Base-by-base conservation (phyloP, 2,113 vertebrate genomes). In the Salvelinus fontinalis region DNA sequence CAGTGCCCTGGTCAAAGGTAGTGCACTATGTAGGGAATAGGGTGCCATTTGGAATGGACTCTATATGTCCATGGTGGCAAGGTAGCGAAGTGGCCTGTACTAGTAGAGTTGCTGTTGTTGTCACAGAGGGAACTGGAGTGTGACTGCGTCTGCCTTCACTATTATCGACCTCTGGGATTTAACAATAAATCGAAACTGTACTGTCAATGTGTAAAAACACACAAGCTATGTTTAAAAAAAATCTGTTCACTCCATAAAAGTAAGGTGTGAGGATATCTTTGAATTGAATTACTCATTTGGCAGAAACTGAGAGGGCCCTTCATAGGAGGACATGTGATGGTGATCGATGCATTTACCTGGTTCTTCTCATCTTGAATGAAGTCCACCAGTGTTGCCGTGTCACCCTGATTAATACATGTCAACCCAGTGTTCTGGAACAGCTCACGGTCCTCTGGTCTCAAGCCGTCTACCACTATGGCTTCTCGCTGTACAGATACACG, bases 361-460 rank as follows among this genome's bases (percentile, higher is more conserved):
- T 98, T 98, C 81, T 94, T 94, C 75, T 95, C 93, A 84, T 97
- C 94, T 83, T 95, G 89, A 75, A 97, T 89, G 83, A 97, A 92
- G 84, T 93, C 91, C 74, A 97, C 85, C 39, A 99, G 91, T 71
- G 93, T 88, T 73, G 88, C 85, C 54, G 87, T 81, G 66, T 94
- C 85, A 0, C 94, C 95, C 76, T 95, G 92, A 76, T 94, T 89
- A 79, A 99, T 92, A 83, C 95, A 97, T 68, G 94, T 93, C 77
- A 87, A 90, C 68, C 94, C 95, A 62, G 95, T 91, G 75, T 90
- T 89, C 74, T 93, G 91, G 86, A 98, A 96, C 22, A 94, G 87
- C 70, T 95, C 89, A 85, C 93, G 94, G 90, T 99, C 97, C 86
- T 97, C 96, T 81, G 92, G 92, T 84, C 91, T 96, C 86, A 97